Base-by-base conservation (phyloP, 1,140 invertebrate species). In the Drosophila orosa region DNA sequence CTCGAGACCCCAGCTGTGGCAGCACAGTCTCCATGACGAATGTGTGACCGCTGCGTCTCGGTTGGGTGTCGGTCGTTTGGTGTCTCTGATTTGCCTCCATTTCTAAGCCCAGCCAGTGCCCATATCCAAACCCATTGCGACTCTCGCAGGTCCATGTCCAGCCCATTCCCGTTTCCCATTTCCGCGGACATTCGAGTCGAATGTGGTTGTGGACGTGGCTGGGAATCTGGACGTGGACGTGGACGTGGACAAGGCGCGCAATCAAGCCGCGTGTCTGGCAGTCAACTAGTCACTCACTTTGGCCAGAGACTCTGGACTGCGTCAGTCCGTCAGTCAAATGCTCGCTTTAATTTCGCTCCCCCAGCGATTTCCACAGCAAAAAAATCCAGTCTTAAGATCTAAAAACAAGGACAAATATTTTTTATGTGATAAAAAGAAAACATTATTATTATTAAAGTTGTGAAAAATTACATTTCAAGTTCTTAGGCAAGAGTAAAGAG, bases 211-310 rank as follows among this genome's bases (percentile, higher is more conserved):
- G 63, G 33, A 63, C 27, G 35, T 50, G 65, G 42, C 19, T 45
- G 33, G 15, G 63, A 17, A 56, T n/a, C 13, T 65, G 40, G 22
- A 45, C 29, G 27, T 10, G 58, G 33, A 57, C 22, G 56, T 27
- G 17, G 63, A 50, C 50, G 48, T 47, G 76, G 69, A 80, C 67
- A 69, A 80, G 77, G 77, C 58, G 48, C 45, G 56, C 81, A 84
- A 84, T 85, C 74, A 86, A 85, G 74, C 68, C 63, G 74, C 50
- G 55, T 80, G 58, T 77, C 74, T 74, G 54, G 48, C 74, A 77
- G 65, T 78, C 73, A 77, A 67, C 62, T 58, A 62, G 74, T 77
- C 74, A 63, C 65, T 77, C 65, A 77, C 52, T 77, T 57, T 25
- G 65, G 37, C 54, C 63, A 42, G 39, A 65, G 62, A 48, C 50